phyloP scores from a whole-genome alignment of 2,888 invertebrate species.

The Ophraella communa region DNA sequence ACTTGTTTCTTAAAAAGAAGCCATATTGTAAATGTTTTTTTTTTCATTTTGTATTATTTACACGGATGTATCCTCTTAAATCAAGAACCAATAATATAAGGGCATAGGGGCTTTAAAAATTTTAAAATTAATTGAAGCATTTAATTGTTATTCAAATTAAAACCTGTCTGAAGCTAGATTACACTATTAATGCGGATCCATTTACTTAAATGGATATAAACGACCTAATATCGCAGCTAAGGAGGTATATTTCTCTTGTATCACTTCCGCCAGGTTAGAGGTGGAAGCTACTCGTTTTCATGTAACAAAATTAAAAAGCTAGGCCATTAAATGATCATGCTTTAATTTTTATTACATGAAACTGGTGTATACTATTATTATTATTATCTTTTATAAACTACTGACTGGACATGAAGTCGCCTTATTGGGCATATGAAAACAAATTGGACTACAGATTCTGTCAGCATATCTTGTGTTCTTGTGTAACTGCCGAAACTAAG shows the following conservation, averaged over 20 bases:
- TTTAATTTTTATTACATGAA: not conserved
- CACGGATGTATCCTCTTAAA: not conserved
- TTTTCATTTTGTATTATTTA: no score
- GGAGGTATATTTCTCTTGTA: conserved; percentile 1
- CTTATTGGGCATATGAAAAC: no score
- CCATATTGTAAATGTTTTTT: no score
- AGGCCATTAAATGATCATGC: not conserved
- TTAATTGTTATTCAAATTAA: not conserved
- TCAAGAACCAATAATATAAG: not conserved
- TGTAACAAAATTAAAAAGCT: not conserved
- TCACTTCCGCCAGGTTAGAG: conserved; percentile 1
- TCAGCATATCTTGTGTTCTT: no score
- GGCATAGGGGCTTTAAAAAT: not conserved
- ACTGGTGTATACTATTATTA: no score
- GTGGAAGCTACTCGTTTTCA: not conserved
- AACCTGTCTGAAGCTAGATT: conserved; percentile 4
- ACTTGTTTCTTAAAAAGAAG: no score
- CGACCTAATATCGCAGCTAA: conserved; percentile 3
- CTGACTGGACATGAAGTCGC: no score
- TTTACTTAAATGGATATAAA: conserved; percentile 17
- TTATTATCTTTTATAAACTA: no score
- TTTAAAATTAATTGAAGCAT: conserved; percentile 2
- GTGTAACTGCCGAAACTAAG: no score
- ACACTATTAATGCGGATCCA: conserved; percentile 8
- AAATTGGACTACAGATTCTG: no score